Base-by-base conservation (phyloP, 2,888 invertebrate species). In the Crocallis elinguaria region DNA sequence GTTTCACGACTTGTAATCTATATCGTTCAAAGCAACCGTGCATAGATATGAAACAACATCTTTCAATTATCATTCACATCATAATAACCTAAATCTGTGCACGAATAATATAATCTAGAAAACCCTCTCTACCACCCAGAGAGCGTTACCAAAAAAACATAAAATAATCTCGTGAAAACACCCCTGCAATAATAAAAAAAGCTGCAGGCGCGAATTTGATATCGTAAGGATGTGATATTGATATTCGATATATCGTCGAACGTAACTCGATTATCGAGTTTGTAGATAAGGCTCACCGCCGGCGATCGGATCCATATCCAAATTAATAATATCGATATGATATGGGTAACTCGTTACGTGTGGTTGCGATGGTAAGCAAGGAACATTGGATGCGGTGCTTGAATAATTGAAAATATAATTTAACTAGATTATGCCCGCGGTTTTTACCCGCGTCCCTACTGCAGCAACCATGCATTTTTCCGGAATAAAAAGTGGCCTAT, bases 301-400 rank as follows among this genome's bases (percentile, higher is more conserved):
- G 85, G 82, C 82, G 79, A 80, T 76, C 77, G 79, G 82, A 81
- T 85, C 79, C 81, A 80, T 87, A 89, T 89, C 89, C 88, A 85
- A 87, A 86, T 86, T 87, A 89, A 83, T 86, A 86, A 84, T 86
- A 84, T 84, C 73, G 81, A 77, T 79, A 71, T 74, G 77, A 77
- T 80, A 76, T 84, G 78, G 77, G 79, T 74, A 73, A 75, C 73
- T 82, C 78, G 86, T 85, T 87, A 86, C 77, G 80, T 83, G 73
- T 80, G 75, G 69, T 63, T 53, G 9, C 17, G 44, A 21, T 46
- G 41, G 50, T 58, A 50, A 11, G n/a, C n/a, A n/a, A n/a, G n/a
- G 44, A 57, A 9, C 38, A 59, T n/a, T 63, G 57, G 66, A 68
- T 57, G 49, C 21, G 68, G 58, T 27, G 32, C 9, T 9, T 25